These are phyloP conservation scores for Coccyzus lansbergi DNA, from an alignment of 2,797 vertebrate genomes.

Conservation along the genomic window DNA sequence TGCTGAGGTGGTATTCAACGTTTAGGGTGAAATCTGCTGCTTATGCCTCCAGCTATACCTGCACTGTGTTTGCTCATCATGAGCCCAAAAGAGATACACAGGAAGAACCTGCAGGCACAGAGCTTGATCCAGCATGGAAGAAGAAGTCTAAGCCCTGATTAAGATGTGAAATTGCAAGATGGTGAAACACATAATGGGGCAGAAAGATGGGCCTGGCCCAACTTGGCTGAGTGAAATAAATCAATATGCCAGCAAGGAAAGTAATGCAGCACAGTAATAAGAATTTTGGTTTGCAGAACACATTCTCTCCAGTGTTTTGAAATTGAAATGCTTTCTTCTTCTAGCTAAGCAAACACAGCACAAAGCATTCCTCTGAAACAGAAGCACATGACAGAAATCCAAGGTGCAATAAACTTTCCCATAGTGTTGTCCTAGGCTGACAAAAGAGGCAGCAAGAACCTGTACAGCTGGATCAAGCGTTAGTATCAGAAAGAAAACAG, in stretches of 20 bases:
- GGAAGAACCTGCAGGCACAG: neutral
- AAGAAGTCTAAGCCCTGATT: neutral
- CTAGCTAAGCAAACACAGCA: neutral
- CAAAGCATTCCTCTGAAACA: neutral
- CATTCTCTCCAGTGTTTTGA: neutral
- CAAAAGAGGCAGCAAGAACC: neutral
- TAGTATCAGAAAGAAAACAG: neutral
- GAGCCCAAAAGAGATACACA: neutral
- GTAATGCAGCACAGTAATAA: neutral
- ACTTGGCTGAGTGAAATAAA: neutral
- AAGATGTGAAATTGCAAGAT: neutral
- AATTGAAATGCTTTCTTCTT: neutral
- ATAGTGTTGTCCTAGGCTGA: neutral
- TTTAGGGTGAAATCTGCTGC: neutral
- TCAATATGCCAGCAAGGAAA: conserved; percentile 23
- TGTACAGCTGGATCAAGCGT: neutral
- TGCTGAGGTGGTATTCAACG: neutral
- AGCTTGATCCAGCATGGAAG: neutral
- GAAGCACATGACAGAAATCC: neutral
- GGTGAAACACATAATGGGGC: neutral
- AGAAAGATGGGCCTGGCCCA: neutral
- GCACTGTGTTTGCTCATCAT: neutral
- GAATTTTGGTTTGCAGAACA: neutral
- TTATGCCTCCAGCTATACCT: neutral
- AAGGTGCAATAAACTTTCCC: neutral